Percentiles rank a stretch among this genome's conserved stretches.
Evolutionary conservation across 2,888 invertebrate genomes (phyloP).

Genomic region (Malthinus flaveolus): DNA sequence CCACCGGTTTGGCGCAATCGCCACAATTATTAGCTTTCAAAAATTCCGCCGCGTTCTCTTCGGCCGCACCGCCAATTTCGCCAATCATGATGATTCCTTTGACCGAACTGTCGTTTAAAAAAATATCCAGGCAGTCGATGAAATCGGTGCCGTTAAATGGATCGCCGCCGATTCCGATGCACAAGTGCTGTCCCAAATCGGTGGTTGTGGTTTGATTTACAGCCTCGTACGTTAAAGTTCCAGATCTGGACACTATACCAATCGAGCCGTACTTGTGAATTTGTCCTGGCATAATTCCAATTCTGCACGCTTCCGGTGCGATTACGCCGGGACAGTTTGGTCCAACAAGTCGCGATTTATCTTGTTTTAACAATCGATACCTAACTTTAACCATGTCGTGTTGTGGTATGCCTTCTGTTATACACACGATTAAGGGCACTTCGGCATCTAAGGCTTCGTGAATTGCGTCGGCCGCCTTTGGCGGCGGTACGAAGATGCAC

Average conservation of each 20-base stretch:
- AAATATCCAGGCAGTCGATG: slow-evolving; percentile 94
- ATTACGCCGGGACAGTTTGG: slow-evolving; percentile 87
- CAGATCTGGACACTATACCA: slow-evolving; percentile 74
- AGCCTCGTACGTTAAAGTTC: slow-evolving; percentile 78
- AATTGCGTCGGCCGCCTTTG: slow-evolving; percentile 70
- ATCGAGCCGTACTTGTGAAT: slow-evolving; percentile 74
- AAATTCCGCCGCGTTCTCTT: slow-evolving; percentile 93
- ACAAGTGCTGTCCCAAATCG: slow-evolving; percentile 90
- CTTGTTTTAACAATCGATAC: slow-evolving; percentile 63
- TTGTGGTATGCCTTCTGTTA: slow-evolving; percentile 74
- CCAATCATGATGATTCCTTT: slow-evolving; percentile 97
- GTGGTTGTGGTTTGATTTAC: slow-evolving; percentile 72
- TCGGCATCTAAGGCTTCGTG: slow-evolving; percentile 76
- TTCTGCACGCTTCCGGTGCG: slow-evolving; percentile 75
- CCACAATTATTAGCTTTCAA: slow-evolving; percentile 77
- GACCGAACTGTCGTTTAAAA: slow-evolving; percentile 87
- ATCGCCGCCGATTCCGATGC: slow-evolving; percentile 92
- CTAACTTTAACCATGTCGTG: slow-evolving; percentile 84
- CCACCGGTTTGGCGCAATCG: slow-evolving; percentile 88
- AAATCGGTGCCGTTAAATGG: slow-evolving; percentile 99
- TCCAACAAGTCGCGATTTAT: slow-evolving; percentile 74
- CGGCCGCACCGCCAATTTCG: slow-evolving; percentile 92
- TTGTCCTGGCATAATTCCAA: slow-evolving; percentile 85
- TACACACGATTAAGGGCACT: slow-evolving; percentile 57
- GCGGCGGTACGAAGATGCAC: slow-evolving; percentile 81